Conservation (phyloP, 2,888 invertebrate genomes). For the Apodemia mormo region DNA sequence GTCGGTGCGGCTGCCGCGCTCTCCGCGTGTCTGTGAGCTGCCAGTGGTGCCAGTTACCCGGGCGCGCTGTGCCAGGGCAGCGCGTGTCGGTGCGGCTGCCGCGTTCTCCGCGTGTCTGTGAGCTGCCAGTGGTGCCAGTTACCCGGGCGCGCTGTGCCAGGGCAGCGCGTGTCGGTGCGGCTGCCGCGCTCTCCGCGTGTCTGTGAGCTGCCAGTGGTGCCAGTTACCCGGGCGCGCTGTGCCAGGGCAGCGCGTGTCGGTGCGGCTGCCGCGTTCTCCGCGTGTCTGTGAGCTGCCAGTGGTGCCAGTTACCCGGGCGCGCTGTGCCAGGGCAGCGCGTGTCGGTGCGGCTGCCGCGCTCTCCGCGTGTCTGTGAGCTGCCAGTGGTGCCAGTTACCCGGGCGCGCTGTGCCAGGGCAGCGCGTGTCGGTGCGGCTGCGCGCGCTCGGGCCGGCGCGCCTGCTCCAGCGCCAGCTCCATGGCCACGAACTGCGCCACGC, state of each 20-base stretch:
- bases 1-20: conserved; percentile 49
- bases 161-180: conserved; percentile 82
- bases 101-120: conserved; percentile 39
- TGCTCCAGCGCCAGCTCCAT: conserved; percentile 96
- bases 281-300: too few species aligned
- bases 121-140: too few species aligned
- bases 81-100: conserved; percentile 51
- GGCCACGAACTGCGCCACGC: conserved; percentile 95
- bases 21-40: conserved; percentile 26
- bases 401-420: conserved; percentile 90
- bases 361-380: too few species aligned
- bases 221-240: conserved; percentile 66
- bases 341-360: conserved; percentile 49
- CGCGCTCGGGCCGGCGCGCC: conserved; percentile 79
- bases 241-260: conserved; percentile 88
- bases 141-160: conserved; percentile 85
- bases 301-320: conserved; percentile 44
- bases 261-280: conserved; percentile 48
- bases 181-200: conserved; percentile 43
- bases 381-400: too few species aligned
- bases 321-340: conserved; percentile 91
- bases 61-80: conserved; percentile 91
- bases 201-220: too few species aligned
- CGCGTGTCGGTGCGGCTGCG: conserved; percentile 51
- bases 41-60: conserved; percentile 26